Percentiles rank a stretch among this genome's conserved stretches.
Evolutionary conservation across 2,888 invertebrate genomes (phyloP).

Genomic region (Xestoiulus laeticollis): DNA sequence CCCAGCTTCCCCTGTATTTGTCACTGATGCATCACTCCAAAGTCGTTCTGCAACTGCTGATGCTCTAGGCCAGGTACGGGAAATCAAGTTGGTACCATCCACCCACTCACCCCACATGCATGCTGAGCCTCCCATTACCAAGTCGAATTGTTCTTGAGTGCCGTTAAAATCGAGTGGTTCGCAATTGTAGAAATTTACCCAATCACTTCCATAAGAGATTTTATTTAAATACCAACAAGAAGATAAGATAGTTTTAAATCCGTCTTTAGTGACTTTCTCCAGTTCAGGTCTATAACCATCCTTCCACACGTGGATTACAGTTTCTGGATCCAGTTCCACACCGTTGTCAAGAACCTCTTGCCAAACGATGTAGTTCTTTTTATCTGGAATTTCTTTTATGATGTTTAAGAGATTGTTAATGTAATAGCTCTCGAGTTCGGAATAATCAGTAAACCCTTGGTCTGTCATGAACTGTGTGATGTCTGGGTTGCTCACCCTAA

Average conservation of each 20-base stretch:
- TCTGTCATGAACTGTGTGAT: conserved; percentile 72
- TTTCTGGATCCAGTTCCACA: conserved; percentile 69
- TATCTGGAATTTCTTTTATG: conserved; percentile 56
- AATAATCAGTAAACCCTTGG: conserved; percentile 69
- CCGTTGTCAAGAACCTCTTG: conserved; percentile 88
- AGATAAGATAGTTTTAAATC: conserved; percentile 77
- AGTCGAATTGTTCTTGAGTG: conserved; percentile 68
- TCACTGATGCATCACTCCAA: conserved; percentile 71
- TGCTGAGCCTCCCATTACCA: conserved; percentile 88
- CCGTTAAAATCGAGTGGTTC: conserved; percentile 60
- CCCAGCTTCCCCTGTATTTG: conserved; percentile 66
- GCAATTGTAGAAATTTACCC: conserved; percentile 72
- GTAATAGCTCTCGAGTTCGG: conserved; percentile 74
- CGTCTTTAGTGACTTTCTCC: conserved; percentile 69
- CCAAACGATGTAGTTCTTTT: conserved; percentile 75
- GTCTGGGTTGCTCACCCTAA: conserved; percentile 71
- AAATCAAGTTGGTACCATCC: conserved; percentile 72
- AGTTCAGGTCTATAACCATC: conserved; percentile 60
- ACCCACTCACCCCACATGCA: conserved; percentile 93
- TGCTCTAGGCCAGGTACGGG: conserved; percentile 82
- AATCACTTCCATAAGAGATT: conserved; percentile 74
- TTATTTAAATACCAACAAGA: conserved; percentile 89
- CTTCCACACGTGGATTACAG: conserved; percentile 87
- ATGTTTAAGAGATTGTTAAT: conserved; percentile 72
- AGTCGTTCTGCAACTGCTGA: conserved; percentile 86